Base-by-base conservation (phyloP, 2,113 vertebrate species). In the Pyrgilauda ruficollis region DNA sequence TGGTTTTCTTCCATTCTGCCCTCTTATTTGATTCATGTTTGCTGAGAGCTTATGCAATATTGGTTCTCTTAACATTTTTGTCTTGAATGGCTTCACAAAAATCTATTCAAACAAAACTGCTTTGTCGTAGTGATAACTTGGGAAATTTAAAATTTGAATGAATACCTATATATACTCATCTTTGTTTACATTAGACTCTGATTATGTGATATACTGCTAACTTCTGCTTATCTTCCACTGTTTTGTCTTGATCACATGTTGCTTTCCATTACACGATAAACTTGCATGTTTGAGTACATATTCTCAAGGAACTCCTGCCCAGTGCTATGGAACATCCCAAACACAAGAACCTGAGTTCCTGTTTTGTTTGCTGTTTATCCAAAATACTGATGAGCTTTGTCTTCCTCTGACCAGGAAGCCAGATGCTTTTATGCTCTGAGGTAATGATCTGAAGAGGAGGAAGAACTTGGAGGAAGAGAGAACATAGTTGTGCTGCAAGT, bases 241-340 rank as follows among this genome's bases (percentile, higher is more conserved):
- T 59, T 16, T 56, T 62, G 19, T 89, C 23, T 75, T 39, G 23
- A 58, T 75, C 30, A 10, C 16, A 30, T 59, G 12, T 55, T 82
- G 30, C 43, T 75, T 94, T 85, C 23, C 27, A 47, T 56, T 24
- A 39, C 6, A 4, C 53, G 4, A 23, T 43, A 58, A 74, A 15
- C 23, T 49, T 18, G 3, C 26, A 7, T 43, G 3, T 55, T 7
- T 67, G 35, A 37, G 20, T 52, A 15, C 6, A 3, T 68, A 23
- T 19, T 47, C 28, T 74, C 28, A 14, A 11, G 52, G 19, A 85
- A 24, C 58, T 76, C 14, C 30, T 75, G 18, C 39, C 35, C 68
- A 43, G 52, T 21, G 3, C 44, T 50, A 3, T 15, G 47, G n/a
- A 79, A 41, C 27, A 28, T 31, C 13, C 8, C 6, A 39, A 0